Percentiles rank a stretch among this genome's conserved stretches.
Evolutionary conservation across 2,888 invertebrate genomes (phyloP).

Genomic region (Idaea aversata): DNA sequence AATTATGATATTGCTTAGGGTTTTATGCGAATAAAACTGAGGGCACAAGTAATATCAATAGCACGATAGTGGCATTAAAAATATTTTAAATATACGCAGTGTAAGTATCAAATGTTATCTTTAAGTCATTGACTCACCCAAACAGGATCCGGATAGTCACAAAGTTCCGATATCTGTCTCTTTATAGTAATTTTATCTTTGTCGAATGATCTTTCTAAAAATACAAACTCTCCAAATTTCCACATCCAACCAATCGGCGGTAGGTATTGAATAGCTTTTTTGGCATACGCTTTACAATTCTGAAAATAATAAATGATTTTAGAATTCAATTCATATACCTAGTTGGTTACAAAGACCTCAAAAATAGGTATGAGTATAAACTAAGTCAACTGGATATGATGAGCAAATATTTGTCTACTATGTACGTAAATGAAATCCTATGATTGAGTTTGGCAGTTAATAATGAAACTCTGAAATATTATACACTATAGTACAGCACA

Average conservation of each 20-base stretch:
- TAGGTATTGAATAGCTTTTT: conserved; percentile 93
- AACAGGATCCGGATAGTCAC: conserved; percentile 93
- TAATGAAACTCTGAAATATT: too few relatives aligned
- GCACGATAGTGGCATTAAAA: conserved; percentile 15
- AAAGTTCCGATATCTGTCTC: conserved; percentile 88
- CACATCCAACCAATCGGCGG: conserved; percentile 98
- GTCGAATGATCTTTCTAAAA: conserved; percentile 94
- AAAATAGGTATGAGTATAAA: too few relatives aligned
- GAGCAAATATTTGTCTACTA: too few relatives aligned
- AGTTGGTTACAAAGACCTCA: too few relatives aligned
- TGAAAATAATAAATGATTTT: conserved; percentile 59
- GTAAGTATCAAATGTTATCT: not conserved
- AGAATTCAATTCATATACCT: not conserved
- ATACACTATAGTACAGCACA: too few relatives aligned
- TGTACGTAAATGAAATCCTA: too few relatives aligned
- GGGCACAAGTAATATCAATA: not conserved
- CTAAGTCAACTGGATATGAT: too few relatives aligned
- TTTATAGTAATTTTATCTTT: conserved; percentile 93
- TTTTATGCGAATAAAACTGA: not conserved
- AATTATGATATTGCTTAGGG: too few relatives aligned
- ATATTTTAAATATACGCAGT: conserved; percentile 6
- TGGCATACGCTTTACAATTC: conserved; percentile 97
- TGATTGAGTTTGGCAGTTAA: too few relatives aligned
- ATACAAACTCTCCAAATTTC: conserved; percentile 97
- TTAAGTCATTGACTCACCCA: conserved; percentile 82